Evolutionary conservation across 1,140 invertebrate species (phyloP).

Genomic region (Eumaeus atala): DNA sequence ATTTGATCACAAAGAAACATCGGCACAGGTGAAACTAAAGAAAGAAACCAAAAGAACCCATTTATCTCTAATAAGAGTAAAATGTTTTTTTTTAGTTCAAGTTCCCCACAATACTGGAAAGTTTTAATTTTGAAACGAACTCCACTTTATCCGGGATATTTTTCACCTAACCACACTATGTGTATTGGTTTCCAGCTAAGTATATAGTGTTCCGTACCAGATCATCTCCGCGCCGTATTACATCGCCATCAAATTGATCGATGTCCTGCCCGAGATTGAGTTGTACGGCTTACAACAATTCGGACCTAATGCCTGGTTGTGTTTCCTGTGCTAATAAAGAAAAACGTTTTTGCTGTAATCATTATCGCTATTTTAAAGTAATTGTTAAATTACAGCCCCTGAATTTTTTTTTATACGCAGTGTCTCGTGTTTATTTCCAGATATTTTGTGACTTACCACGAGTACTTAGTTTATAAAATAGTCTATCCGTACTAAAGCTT

Average conservation of each 20-base stretch:
- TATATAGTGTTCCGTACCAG: slow-evolving; percentile 21
- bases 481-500: too few relatives aligned
- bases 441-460: too few relatives aligned
- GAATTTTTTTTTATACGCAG: too few relatives aligned
- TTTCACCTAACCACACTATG: slow-evolving; percentile 13
- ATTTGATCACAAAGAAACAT: too few relatives aligned
- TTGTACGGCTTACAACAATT: slow-evolving; percentile 30
- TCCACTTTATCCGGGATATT: not conserved
- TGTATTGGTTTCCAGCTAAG: slow-evolving; percentile 30
- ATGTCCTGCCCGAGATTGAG: slow-evolving; percentile 39
- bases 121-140: too few relatives aligned
- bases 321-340: slow-evolving; percentile 14
- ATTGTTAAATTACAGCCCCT: not conserved
- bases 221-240: slow-evolving; percentile 34
- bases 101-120: too few relatives aligned
- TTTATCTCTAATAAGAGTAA: too few relatives aligned
- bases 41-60: too few relatives aligned
- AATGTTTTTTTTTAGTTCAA: too few relatives aligned
- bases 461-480: too few relatives aligned
- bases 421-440: too few relatives aligned
- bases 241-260: slow-evolving; percentile 43
- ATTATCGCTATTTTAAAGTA: slow-evolving; percentile 2
- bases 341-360: not conserved
- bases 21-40: too few relatives aligned
- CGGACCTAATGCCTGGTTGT: slow-evolving; percentile 18